Percentiles rank a stretch among this genome's conserved stretches.
Conservation (phyloP, 2,888 invertebrate species). For the Zaprionus lineosus region DNA sequence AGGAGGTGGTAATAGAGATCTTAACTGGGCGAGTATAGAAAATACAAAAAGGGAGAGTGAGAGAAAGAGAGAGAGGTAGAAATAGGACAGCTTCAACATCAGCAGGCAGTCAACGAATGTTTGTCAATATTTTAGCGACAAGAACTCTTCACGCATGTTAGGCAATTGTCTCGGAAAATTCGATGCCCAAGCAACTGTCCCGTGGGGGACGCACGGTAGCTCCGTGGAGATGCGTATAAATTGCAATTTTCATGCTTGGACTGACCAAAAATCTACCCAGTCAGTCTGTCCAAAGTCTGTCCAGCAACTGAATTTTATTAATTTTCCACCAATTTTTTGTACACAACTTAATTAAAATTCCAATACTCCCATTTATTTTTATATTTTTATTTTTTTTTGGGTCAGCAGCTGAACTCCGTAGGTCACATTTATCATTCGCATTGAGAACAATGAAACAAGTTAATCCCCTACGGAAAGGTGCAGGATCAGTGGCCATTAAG, state of each 20-base stretch:
- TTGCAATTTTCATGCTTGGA: conserved; percentile 67
- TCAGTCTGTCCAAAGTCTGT: background rate
- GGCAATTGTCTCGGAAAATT: conserved; percentile 40
- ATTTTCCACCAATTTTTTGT: conserved; percentile 34
- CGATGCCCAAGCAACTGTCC: conserved; percentile 39
- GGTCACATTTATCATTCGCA: conserved; percentile 61
- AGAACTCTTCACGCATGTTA: conserved; percentile 53
- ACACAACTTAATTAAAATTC: conserved; percentile 71
- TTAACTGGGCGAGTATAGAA: background rate
- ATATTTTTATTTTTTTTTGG: conserved; percentile 27
- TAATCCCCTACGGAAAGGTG: conserved; percentile 61
- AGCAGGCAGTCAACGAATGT: conserved; percentile 40
- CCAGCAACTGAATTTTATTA: conserved; percentile 27
- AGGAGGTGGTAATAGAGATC: conserved; percentile 39
- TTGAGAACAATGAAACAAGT: conserved; percentile 58
- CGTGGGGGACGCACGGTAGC: conserved; percentile 45
- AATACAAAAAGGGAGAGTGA: background rate
- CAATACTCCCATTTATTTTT: too few species aligned
- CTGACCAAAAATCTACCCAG: background rate
- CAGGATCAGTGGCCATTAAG: conserved; percentile 44
- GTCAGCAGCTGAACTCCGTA: conserved; percentile 44
- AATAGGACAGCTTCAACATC: conserved; percentile 3
- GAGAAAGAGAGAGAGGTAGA: background rate
- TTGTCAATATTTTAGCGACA: conserved; percentile 69
- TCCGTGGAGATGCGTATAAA: conserved; percentile 53